Evolutionary conservation across 2,113 vertebrate genomes (phyloP).

Genomic region (Dendrocopos noguchii): DNA sequence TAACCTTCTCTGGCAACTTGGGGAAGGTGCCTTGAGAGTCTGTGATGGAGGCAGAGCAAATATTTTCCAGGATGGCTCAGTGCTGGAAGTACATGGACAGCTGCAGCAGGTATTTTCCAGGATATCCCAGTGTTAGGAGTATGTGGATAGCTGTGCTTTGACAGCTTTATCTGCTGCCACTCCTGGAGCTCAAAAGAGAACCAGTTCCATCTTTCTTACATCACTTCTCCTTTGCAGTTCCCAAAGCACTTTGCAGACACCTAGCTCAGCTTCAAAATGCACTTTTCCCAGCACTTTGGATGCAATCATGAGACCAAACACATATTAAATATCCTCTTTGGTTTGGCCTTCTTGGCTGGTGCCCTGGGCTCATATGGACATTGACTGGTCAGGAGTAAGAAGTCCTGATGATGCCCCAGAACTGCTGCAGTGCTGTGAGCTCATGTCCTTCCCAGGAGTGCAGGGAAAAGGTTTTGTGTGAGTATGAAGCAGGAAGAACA

Average conservation of each 20-base stretch:
- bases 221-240: not conserved
- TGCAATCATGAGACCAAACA: not conserved
- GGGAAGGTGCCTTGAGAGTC: not conserved
- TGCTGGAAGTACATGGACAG: not conserved
- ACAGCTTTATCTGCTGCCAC: not conserved
- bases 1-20: not conserved
- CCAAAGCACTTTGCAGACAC: not conserved
- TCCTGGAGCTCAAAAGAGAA: not conserved
- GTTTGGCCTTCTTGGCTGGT: not conserved
- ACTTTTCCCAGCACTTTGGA: not conserved
- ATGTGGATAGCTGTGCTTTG: not conserved
- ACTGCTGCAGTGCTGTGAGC: not conserved
- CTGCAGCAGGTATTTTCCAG: no score
- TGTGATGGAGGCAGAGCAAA: not conserved
- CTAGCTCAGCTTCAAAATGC: not conserved
- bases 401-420: not conserved
- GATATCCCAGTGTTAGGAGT: no score
- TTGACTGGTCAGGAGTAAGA: not conserved
- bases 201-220: not conserved
- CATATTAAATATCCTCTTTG: not conserved
- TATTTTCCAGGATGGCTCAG: not conserved
- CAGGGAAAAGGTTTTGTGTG: not conserved
- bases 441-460: not conserved
- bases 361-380: not conserved
- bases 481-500: not conserved